Conservation (phyloP, 2,888 invertebrate genomes). For the Eilema griseolum region DNA sequence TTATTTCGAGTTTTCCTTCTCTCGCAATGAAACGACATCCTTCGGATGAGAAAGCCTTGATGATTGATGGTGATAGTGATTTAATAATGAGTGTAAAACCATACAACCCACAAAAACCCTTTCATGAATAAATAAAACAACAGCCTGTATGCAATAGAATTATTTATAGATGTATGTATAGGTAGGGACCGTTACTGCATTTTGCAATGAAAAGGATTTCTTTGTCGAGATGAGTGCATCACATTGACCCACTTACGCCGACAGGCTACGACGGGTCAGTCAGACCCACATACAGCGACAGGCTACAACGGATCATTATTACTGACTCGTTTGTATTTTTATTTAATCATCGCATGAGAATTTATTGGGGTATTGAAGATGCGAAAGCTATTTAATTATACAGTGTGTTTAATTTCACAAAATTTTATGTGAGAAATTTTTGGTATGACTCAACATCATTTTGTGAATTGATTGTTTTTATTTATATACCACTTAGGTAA, state of each 20-base stretch:
- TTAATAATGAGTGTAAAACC: not conserved
- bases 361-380: slow-evolving; percentile 45
- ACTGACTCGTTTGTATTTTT: slow-evolving; percentile 33
- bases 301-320: slow-evolving; percentile 38
- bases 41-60: too few species aligned
- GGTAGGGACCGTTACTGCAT: slow-evolving; percentile 11
- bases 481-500: too few species aligned
- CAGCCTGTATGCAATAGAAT: not conserved
- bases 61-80: too few species aligned
- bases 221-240: slow-evolving; percentile 26
- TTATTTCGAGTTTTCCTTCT: too few species aligned
- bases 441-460: not conserved
- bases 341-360: slow-evolving; percentile 31
- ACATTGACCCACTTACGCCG: slow-evolving; percentile 40
- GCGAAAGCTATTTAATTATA: slow-evolving; percentile 17
- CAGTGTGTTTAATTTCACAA: not conserved
- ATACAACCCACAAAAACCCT: not conserved
- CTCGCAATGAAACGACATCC: too few species aligned
- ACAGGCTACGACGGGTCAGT: slow-evolving; percentile 24
- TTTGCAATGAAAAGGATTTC: slow-evolving; percentile 27
- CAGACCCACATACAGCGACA: slow-evolving; percentile 35
- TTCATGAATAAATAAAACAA: not conserved
- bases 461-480: too few species aligned
- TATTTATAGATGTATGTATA: not conserved
- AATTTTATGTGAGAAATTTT: not conserved